Evolutionary conservation across 2,888 invertebrate species (phyloP).

Genomic region (Xylophagus ater): DNA sequence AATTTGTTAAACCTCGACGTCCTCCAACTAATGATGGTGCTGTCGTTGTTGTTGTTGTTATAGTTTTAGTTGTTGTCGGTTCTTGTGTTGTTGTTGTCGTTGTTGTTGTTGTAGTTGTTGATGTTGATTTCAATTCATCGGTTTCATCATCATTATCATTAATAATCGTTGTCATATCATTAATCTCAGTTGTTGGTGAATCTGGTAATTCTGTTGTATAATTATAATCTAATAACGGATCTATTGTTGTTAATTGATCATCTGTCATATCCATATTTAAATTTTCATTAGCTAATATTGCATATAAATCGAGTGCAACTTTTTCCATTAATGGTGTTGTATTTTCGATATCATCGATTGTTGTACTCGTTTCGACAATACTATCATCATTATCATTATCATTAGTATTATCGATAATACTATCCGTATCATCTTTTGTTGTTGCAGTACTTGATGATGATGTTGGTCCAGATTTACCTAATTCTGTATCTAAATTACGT

Average conservation of each 20-base stretch:
- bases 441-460: conserved; percentile 21
- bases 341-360: conserved; percentile 27
- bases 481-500: conserved; percentile 32
- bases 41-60: conserved; percentile 39
- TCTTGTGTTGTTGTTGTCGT: conserved; percentile 47
- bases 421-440: background rate
- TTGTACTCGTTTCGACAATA: conserved; percentile 21
- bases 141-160: conserved; percentile 40
- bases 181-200: conserved; percentile 30
- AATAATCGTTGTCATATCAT: conserved; percentile 33
- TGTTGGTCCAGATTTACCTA: conserved; percentile 22
- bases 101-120: conserved; percentile 43
- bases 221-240: conserved; percentile 4
- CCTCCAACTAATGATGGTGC: conserved; percentile 33
- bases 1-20: conserved; percentile 25
- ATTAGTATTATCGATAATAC: background rate
- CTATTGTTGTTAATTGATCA: conserved; percentile 28
- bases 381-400: background rate
- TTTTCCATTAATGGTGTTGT: conserved; percentile 64
- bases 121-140: conserved; percentile 44
- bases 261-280: conserved; percentile 43
- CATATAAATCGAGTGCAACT: conserved; percentile 71
- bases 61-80: conserved; percentile 43
- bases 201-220: conserved; percentile 26
- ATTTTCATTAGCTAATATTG: conserved; percentile 57